These are phyloP conservation scores for Oryzias javanicus DNA, from an alignment of 2,113 vertebrate genomes.

Conservation along the genomic window DNA sequence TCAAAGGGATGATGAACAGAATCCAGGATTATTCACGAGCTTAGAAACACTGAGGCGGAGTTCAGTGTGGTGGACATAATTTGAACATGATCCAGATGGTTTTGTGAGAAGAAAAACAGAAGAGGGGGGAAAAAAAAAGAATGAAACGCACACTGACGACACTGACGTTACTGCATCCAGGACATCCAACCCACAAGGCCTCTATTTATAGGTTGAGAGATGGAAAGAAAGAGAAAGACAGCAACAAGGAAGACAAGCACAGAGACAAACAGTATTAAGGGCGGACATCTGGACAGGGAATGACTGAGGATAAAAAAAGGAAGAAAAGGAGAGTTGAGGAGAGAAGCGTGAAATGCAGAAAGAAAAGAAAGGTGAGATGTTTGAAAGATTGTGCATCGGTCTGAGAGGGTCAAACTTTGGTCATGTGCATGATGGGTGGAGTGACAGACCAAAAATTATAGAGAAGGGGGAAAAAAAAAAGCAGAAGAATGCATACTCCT, in stretches of 20 bases:
- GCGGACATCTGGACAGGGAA: slow-evolving; percentile 27
- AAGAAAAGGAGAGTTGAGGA: slow-evolving; percentile 18
- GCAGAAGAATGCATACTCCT: neutral
- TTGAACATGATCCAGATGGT: slow-evolving; percentile 37
- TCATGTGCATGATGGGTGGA: slow-evolving; percentile 28
- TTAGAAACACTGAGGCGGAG: slow-evolving; percentile 5
- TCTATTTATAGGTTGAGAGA: slow-evolving; percentile 60
- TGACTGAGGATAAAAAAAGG: slow-evolving; percentile 1
- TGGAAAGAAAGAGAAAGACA: slow-evolving; percentile 24
- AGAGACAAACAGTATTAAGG: slow-evolving; percentile 19
- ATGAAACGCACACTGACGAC: slow-evolving; percentile 46
- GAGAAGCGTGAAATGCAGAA: slow-evolving; percentile 2
- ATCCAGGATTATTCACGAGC: slow-evolving; percentile 19
- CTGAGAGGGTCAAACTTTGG: slow-evolving; percentile 47
- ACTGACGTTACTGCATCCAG: slow-evolving; percentile 35
- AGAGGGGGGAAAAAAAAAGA: slow-evolving; percentile 46
- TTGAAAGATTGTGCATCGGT: slow-evolving; percentile 47
- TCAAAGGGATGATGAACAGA: slow-evolving; percentile 45
- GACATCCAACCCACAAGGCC: slow-evolving; percentile 56
- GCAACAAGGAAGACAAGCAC: slow-evolving; percentile 17
- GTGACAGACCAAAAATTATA: slow-evolving; percentile 12
- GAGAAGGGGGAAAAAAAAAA: neutral
- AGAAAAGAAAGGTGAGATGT: slow-evolving; percentile 17
- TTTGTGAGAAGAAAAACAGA: slow-evolving; percentile 8
- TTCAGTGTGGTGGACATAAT: slow-evolving; percentile 34